Conservation (phyloP, 2,797 vertebrate genomes). For the Notolabrus celidotus region DNA sequence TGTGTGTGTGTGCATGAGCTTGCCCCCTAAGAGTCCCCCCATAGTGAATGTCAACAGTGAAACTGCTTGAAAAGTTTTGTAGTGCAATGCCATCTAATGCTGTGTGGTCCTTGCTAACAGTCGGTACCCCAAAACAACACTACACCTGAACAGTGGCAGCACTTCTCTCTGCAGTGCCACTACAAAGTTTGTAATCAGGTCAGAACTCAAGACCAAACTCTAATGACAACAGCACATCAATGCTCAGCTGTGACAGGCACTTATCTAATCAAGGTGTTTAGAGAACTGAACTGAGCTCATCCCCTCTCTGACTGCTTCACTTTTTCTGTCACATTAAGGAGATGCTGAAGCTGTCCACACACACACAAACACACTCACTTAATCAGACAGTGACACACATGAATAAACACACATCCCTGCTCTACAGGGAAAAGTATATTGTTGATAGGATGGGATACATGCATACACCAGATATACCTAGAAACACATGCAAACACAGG, state of each 20-base stretch:
- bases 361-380: neutral
- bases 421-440: neutral
- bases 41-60: too few species aligned
- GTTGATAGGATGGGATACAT: neutral
- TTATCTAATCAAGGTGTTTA: conserved; percentile 36
- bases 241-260: conserved; percentile 20
- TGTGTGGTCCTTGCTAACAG: neutral
- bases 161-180: conserved; percentile 4
- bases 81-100: neutral
- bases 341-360: conserved; percentile 56
- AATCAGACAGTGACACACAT: conserved; percentile 7
- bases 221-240: neutral
- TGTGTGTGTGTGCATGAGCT: neutral
- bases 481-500: neutral
- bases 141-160: conserved; percentile 8
- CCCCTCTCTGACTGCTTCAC: conserved; percentile 65
- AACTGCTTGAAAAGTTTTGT: neutral
- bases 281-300: conserved; percentile 58
- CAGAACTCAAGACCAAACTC: neutral
- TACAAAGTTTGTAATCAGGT: conserved; percentile 20
- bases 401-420: neutral
- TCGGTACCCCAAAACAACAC: conserved; percentile 5
- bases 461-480: neutral
- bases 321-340: conserved; percentile 75
- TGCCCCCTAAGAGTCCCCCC: too few species aligned